Base-by-base conservation (phyloP, 1,140 invertebrate species). In the Hesperophylax magnus region DNA sequence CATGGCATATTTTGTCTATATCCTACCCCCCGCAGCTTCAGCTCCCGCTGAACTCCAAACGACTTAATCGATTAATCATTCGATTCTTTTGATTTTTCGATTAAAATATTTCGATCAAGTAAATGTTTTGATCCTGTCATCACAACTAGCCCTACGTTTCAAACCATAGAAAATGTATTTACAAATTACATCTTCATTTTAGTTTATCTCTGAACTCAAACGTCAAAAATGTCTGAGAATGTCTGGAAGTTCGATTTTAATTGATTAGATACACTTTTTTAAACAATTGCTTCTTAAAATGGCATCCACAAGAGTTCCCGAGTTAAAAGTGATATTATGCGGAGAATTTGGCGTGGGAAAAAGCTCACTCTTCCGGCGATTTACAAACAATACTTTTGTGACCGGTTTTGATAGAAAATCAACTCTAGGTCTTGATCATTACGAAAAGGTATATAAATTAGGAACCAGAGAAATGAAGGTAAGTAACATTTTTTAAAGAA, bases 311-410 rank as follows among this genome's bases (percentile, higher is more conserved):
- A 81, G 80, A 56, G 61, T 84, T 20, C 82, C 97, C 11, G 96
- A 96, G 85, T 95, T 97, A 86, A 98, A 98, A 93, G 95, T 98
- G 18, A 98, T 98, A 86, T 90, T 98, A 54, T 97, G 96, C 88
- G 97, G 97, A 31, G 97, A 98, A 91, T 98, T 96, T 90, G 97
- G 97, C 65, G 97, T 98, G 8, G 97, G 97, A 31, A 98, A 98
- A 90, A 97, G 95, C 86, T 98, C 97, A 53, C 89, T 98, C 84
- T 98, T 98, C 88, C 92, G 97, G 77, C 91, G 97, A 82, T 98
- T 97, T 88, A 93, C 96, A 34, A 97, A 95, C 85, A 95, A 98
- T 88, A 94, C 94, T 18, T 98, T 97, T 89, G 90, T 96, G 47
- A 93, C 94, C 52, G 93, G 93, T 77, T 93, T 92, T 18, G 95